Percentiles rank a stretch among this genome's conserved stretches.
phyloP scores from a whole-genome alignment of 1,140 invertebrate genomes.

The Drosophila equinoxialis region DNA sequence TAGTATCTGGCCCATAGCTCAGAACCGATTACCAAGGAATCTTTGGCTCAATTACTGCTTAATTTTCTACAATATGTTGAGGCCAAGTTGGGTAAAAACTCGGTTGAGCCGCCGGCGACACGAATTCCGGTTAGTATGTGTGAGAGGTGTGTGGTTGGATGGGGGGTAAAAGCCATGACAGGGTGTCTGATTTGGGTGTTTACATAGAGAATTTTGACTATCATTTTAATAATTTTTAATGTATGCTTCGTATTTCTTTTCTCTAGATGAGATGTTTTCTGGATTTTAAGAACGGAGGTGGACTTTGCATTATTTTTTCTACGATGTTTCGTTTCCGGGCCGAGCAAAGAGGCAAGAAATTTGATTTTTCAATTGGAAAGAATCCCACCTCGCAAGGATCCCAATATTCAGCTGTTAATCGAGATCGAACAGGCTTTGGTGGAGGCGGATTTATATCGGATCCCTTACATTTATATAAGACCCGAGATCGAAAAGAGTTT shows the following conservation, averaged over 20 bases:
- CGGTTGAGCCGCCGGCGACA: conserved; percentile 91
- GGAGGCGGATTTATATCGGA: conserved; percentile 90
- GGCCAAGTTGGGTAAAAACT: conserved; percentile 97
- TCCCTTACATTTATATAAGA: conserved; percentile 92
- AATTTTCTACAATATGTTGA: conserved; percentile 98
- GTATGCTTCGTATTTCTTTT: too few relatives aligned
- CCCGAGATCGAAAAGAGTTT: conserved; percentile 94
- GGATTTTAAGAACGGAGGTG: conserved; percentile 96
- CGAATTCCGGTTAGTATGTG: conserved; percentile 90
- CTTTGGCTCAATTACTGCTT: conserved; percentile 91
- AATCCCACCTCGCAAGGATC: conserved; percentile 95
- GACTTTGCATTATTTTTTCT: conserved; percentile 95
- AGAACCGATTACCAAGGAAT: conserved; percentile 97
- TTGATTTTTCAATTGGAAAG: conserved; percentile 92
- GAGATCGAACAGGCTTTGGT: conserved; percentile 94
- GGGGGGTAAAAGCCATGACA: conserved; percentile 24
- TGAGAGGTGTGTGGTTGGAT: conserved; percentile 19
- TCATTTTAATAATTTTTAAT: too few relatives aligned
- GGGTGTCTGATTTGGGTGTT: conserved; percentile 63
- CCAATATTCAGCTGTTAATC: conserved; percentile 97
- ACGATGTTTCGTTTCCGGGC: conserved; percentile 97
- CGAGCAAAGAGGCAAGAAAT: conserved; percentile 97
- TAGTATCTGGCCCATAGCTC: conserved; percentile 89
- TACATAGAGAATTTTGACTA: conserved; percentile 43
- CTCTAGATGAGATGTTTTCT: conserved; percentile 95